Base-by-base conservation (phyloP, 2,888 invertebrate species). In the Watsonalla cultraria region DNA sequence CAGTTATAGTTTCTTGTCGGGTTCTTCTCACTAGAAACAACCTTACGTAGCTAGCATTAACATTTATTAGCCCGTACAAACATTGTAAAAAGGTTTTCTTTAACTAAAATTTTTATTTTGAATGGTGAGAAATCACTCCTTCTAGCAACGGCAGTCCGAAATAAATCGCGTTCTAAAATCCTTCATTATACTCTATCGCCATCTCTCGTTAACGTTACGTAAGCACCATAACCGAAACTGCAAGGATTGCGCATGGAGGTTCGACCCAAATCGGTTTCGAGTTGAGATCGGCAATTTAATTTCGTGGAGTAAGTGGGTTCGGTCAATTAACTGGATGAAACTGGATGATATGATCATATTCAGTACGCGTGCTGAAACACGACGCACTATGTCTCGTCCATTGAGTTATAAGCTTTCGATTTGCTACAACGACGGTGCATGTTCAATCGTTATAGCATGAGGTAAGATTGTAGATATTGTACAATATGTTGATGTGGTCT, bases 341-440 rank as follows among this genome's bases (percentile, higher is more conserved):
- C 24, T 24, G 4, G 24, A 24, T 24, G 24, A 56, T 62, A 63
- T 64, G 70, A 68, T 66, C 67, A 66, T 70, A 78, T 75, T 75
- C 81, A 58, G 66, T 83, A 82, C 84, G 83, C 80, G 72, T 65
- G 47, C 70, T 68, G 60, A 68, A 74, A 70, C 70, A 66, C 72
- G 75, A 74, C 74, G 75, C 72, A 70, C 68, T 67, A 63, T 64
- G 62, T 65, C 70, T 69, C 66, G 72, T 61, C 61, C 68, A 77
- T 76, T 76, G 72, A 76, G 74, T 79, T 75, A 76, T 71, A 61
- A 70, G 65, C 66, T 68, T 68, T 66, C 55, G 52, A 58, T 49
- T 8, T n/a, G 37, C 37, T 11, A 37, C 6, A 49, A 14, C 49
- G 14, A 2, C 9, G 15, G 8, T 37, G 49, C 37, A 39, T n/a